phyloP scores from a whole-genome alignment of 2,797 vertebrate genomes.

The Aselliscus stoliczkanus region DNA sequence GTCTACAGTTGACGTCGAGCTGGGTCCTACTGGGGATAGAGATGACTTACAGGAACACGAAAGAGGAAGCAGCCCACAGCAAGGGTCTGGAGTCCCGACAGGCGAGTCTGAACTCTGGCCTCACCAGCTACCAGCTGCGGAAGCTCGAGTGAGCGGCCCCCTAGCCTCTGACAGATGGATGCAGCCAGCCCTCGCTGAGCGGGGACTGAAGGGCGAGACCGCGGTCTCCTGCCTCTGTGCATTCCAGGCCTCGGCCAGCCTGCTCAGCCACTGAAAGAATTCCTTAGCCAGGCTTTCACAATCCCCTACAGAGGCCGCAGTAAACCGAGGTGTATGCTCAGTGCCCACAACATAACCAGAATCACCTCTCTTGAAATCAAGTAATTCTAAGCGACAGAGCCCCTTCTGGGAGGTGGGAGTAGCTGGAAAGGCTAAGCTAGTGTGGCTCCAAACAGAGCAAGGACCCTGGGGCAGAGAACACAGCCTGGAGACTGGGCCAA shows the following conservation, averaged over 20 bases:
- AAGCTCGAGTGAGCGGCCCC: neutral
- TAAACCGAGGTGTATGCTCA: fast-evolving
- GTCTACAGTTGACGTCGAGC: neutral
- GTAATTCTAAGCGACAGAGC: too few species aligned
- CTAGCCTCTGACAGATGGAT: neutral
- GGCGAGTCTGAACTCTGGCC: neutral
- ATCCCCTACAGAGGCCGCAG: neutral
- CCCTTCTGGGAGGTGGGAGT: neutral
- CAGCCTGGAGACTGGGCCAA: fast-evolving
- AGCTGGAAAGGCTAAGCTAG: neutral
- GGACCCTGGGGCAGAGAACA: neutral
- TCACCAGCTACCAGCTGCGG: fast-evolving
- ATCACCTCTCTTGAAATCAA: neutral
- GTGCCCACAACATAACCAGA: neutral
- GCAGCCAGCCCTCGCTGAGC: neutral
- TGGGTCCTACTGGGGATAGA: neutral
- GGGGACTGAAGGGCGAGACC: fast-evolving
- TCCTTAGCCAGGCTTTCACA: neutral
- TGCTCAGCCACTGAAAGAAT: neutral
- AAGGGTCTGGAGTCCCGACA: neutral
- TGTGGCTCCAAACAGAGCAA: neutral
- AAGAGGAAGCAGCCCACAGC: neutral
- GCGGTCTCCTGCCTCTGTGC: neutral
- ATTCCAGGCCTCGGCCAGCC: neutral
- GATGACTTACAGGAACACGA: neutral